A percentile compares a stretch with the other conserved stretches of the same genome.
phyloP scores from a whole-genome alignment of 2,888 invertebrate species.

The Epsilonema sp. region DNA sequence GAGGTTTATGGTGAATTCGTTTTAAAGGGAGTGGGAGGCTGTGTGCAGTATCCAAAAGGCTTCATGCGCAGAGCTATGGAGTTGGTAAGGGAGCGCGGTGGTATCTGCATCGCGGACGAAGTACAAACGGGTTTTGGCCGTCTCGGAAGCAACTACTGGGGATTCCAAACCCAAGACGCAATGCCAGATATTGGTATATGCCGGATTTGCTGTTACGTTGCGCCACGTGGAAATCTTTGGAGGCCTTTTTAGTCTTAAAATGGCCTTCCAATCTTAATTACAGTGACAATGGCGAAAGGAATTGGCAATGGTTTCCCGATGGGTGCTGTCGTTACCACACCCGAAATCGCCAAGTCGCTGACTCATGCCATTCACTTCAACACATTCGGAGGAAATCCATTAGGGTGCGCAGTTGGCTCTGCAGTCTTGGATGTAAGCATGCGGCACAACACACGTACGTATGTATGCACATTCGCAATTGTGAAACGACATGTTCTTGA shows the following conservation, averaged over 20 bases:
- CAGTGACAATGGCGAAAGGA: conserved; percentile 78
- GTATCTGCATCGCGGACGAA: conserved; percentile 76
- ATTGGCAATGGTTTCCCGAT: conserved; percentile 80
- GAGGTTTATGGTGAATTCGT: too few relatives aligned
- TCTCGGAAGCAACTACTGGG: conserved; percentile 84
- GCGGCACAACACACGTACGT: too few relatives aligned
- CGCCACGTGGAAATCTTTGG: too few relatives aligned
- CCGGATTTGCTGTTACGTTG: too few relatives aligned
- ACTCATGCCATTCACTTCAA: conserved; percentile 64
- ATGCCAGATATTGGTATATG: conserved; percentile 61
- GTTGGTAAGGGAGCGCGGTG: conserved; percentile 56
- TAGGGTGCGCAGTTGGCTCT: conserved; percentile 65
- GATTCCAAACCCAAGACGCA: conserved; percentile 67
- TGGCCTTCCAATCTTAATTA: too few relatives aligned
- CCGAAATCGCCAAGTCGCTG: conserved; percentile 59
- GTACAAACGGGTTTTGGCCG: conserved; percentile 92
- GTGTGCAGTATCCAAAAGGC: conserved; percentile 70
- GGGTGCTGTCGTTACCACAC: conserved; percentile 79
- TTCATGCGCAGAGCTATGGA: conserved; percentile 61
- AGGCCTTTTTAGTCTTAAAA: too few relatives aligned
- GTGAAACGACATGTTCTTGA: not conserved
- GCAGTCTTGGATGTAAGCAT: conserved; percentile 66
- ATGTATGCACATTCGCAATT: too few relatives aligned
- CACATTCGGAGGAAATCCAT: conserved; percentile 83
- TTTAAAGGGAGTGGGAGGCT: conserved; percentile 68